Conservation (phyloP, 2,888 invertebrate genomes). For the Selenia dentaria region DNA sequence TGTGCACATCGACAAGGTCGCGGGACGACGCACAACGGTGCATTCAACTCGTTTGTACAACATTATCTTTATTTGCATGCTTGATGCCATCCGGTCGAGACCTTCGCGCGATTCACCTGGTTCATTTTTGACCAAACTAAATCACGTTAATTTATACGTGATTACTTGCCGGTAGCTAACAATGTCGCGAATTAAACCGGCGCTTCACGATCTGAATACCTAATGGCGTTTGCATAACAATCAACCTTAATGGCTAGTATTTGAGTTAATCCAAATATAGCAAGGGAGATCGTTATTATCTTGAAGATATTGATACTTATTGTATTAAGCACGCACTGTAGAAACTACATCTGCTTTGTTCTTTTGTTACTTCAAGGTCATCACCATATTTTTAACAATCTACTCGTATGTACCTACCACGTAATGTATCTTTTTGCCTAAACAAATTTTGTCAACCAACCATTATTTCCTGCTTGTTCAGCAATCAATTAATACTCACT, state of each 20-base stretch:
- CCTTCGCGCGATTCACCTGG: conserved; percentile 1
- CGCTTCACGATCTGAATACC: conserved; percentile 11
- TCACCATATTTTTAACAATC: too few relatives aligned
- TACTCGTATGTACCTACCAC: too few relatives aligned
- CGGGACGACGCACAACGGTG: conserved; percentile 53
- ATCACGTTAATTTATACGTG: conserved; percentile 1
- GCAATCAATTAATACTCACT: too few relatives aligned
- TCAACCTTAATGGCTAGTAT: conserved; percentile 22
- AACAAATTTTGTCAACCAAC: too few relatives aligned
- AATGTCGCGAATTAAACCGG: conserved; percentile 8
- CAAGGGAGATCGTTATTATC: conserved; percentile 33
- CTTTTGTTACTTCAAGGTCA: conserved; percentile 58
- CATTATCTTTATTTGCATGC: conserved; percentile 44
- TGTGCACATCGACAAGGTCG: conserved; percentile 67
- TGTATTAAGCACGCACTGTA: conserved; percentile 30
- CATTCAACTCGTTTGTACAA: conserved; percentile 68
- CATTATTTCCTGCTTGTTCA: too few relatives aligned
- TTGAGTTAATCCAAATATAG: conserved; percentile 39
- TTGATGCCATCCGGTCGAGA: conserved; percentile 20
- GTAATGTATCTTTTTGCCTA: too few relatives aligned
- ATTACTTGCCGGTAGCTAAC: conserved; percentile 1
- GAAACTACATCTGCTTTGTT: conserved; percentile 57
- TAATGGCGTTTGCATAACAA: conserved; percentile 11
- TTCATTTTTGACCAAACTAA: not conserved
- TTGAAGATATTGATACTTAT: conserved; percentile 17